Conservation (phyloP, 2,888 invertebrate species). For the Nomada hirtipes region DNA sequence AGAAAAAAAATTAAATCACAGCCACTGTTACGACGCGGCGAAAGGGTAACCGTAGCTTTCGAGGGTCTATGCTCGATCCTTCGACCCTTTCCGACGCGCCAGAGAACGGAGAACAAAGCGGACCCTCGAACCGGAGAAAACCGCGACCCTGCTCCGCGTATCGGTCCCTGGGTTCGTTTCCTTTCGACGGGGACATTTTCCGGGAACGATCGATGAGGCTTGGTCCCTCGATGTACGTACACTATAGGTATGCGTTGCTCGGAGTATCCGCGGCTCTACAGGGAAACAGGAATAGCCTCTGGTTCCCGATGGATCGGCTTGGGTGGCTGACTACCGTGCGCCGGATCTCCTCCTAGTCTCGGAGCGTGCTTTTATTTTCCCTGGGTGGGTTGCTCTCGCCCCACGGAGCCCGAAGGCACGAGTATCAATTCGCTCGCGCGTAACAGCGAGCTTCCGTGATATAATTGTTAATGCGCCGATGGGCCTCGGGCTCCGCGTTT, state of each 20-base stretch:
- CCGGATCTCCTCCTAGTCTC: conserved; percentile 24
- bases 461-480: conserved; percentile 83
- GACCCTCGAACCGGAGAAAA: conserved; percentile 15
- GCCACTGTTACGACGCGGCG: conserved; percentile 67
- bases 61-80: conserved; percentile 44
- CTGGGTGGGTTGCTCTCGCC: conserved; percentile 38
- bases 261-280: no score
- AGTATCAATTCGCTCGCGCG: conserved; percentile 81
- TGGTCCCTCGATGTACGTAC: conserved; percentile 9
- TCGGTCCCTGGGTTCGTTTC: conserved; percentile 6
- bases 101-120: conserved; percentile 40
- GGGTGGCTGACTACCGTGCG: background rate
- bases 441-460: conserved; percentile 82
- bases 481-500: conserved; percentile 78
- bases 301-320: background rate
- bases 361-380: conserved; percentile 45
- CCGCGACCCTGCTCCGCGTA: conserved; percentile 27
- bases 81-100: conserved; percentile 36
- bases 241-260: no score
- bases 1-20: conserved; percentile 70
- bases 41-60: conserved; percentile 67
- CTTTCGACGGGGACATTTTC: background rate
- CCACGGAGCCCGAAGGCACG: conserved; percentile 69
- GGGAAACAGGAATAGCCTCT: background rate
- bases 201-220: background rate